Base-by-base conservation (phyloP, 1,140 invertebrate genomes). In the Rhynchophorus ferrugineus region DNA sequence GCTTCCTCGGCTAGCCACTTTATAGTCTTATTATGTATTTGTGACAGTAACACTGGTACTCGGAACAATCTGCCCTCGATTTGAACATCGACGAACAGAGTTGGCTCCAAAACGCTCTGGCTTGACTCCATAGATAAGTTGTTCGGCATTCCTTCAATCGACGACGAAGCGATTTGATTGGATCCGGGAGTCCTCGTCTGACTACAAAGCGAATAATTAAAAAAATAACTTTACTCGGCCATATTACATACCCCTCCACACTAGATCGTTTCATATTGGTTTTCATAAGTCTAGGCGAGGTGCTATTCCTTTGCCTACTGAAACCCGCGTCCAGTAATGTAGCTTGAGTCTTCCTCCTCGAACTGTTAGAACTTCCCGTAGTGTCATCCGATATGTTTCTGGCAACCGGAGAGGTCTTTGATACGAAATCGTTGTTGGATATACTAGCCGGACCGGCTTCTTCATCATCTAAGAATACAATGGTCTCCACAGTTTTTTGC, bases 1-100 rank as follows among this genome's bases (percentile, higher is more conserved):
- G 82, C 77, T 73, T 86, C 81, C 35, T 82, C 76, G 33, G 80
- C 77, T 49, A 87, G 69, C 83, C 83, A 86, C 50, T 73, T 75
- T 58, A 84, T 80, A 52, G 77, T 81, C 49, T 77, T 69, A 34
- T 70, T 76, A 46, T 78, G 75, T 16, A 79, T 69, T 41, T 74
- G 76, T 9, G 78, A 74, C 24, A 77, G 62, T 19, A 77, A 75
- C 9, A 84, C 63, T 0, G 82, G 81, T 44, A 85, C 78, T 33
- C 83, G 62, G 44, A 83, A 71, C 1, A 80, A 60, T 63, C 79
- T 82, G 33, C 81, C 76, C 58, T 80, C 72, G 18, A 84, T 74
- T 56, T 78, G 73, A 0, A 84, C 77, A 65, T 81, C 80, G 2
- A 84, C 75, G 0, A 77, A 65, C 2, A 69, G 21, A 35, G 60